Evolutionary conservation across 2,888 invertebrate species (phyloP).

Genomic region (Ornithoptera priamus): DNA sequence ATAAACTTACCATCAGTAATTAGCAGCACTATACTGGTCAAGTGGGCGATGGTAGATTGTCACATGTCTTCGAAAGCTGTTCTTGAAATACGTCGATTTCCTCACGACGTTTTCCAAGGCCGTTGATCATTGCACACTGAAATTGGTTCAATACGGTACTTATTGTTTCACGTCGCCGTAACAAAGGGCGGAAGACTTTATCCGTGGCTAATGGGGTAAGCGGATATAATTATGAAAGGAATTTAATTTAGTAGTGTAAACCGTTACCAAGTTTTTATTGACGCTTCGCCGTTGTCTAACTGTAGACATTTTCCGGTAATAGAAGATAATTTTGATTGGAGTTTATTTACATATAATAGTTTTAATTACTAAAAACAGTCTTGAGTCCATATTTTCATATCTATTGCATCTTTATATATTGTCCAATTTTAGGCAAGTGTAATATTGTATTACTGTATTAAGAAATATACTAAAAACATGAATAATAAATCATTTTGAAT

Average conservation of each 20-base stretch:
- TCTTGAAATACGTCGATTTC: too few relatives aligned
- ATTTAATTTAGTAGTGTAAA: slow-evolving; percentile 17
- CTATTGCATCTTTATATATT: too few relatives aligned
- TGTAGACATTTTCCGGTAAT: slow-evolving; percentile 1
- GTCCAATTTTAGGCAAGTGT: too few relatives aligned
- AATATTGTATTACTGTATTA: too few relatives aligned
- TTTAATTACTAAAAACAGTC: not conserved
- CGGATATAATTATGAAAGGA: slow-evolving; percentile 28
- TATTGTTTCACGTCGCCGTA: slow-evolving; percentile 20
- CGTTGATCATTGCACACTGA: not conserved
- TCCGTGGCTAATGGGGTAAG: slow-evolving; percentile 23
- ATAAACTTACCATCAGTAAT: too few relatives aligned
- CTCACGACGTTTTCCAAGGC: too few relatives aligned
- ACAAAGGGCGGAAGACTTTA: slow-evolving; percentile 27
- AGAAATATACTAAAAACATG: too few relatives aligned
- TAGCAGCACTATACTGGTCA: too few relatives aligned
- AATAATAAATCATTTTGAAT: too few relatives aligned
- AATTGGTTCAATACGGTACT: slow-evolving; percentile 20
- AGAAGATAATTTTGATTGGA: not conserved
- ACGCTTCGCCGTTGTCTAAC: not conserved
- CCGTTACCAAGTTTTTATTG: slow-evolving; percentile 15
- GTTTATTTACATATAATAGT: not conserved
- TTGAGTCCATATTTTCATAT: not conserved
- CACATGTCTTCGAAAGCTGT: too few relatives aligned
- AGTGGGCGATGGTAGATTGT: too few relatives aligned